phyloP scores from a whole-genome alignment of 2,888 invertebrate genomes.

The Pammene fasciana region DNA sequence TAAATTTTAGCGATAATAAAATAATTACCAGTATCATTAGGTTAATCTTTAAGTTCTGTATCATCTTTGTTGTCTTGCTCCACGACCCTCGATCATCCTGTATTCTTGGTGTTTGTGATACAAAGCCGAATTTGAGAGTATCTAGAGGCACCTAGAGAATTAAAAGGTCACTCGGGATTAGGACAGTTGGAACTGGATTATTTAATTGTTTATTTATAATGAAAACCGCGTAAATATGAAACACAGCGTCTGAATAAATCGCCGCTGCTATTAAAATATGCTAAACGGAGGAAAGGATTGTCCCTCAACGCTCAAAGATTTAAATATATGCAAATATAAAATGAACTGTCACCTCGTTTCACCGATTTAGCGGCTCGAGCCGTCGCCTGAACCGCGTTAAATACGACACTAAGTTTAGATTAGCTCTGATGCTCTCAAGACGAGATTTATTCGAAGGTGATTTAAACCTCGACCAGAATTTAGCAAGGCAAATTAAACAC shows the following conservation, averaged over 20 bases:
- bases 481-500: too few relatives aligned
- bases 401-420: constrained; percentile 36
- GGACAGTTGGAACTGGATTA: background rate
- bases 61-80: too few relatives aligned
- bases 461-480: background rate
- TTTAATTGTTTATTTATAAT: constrained; percentile 14
- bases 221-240: constrained; percentile 17
- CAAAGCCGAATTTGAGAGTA: background rate
- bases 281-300: constrained; percentile 45
- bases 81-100: too few relatives aligned
- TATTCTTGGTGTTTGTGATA: too few relatives aligned
- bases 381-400: constrained; percentile 19
- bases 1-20: too few relatives aligned
- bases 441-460: constrained; percentile 11
- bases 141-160: background rate
- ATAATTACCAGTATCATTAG: too few relatives aligned
- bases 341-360: constrained; percentile 44
- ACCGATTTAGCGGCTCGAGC: constrained; percentile 31
- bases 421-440: constrained; percentile 19
- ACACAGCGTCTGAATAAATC: constrained; percentile 29
- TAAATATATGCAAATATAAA: constrained; percentile 51
- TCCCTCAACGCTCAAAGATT: constrained; percentile 47
- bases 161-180: background rate
- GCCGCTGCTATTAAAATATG: constrained; percentile 42
- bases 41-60: too few relatives aligned